Evolutionary conservation across 2,888 invertebrate species (phyloP).

Genomic region (Poecilus cupreus): DNA sequence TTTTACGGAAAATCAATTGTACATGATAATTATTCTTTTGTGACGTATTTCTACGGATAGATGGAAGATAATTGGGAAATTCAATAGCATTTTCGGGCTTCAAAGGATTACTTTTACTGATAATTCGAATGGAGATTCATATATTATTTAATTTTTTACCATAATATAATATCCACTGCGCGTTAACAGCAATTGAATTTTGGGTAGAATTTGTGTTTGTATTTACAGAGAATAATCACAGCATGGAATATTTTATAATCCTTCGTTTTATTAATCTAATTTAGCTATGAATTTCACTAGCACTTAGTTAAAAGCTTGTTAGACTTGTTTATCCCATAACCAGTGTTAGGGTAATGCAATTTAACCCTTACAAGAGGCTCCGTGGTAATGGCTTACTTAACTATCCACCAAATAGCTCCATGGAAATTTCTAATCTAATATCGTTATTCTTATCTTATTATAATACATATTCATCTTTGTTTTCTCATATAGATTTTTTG

Average conservation of each 20-base stretch:
- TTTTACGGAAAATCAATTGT: conserved; percentile 25
- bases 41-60: conserved; percentile 1
- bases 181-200: no score
- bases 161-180: no score
- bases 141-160: no score
- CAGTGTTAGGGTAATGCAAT: background rate
- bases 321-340: conserved; percentile 17
- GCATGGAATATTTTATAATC: background rate
- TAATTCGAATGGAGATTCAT: no score
- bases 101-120: no score
- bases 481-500: no score
- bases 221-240: background rate
- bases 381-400: background rate
- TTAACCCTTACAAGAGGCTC: conserved; percentile 8
- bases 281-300: background rate
- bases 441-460: no score
- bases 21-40: conserved; percentile 27
- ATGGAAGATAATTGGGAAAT: conserved; percentile 16
- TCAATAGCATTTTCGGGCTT: background rate
- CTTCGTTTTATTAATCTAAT: background rate
- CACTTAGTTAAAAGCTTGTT: background rate
- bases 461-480: no score
- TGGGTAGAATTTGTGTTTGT: no score
- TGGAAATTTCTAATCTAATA: no score
- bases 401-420: background rate